Evolutionary conservation across 1,140 invertebrate genomes (phyloP).

Genomic region (Agrypnia vestita): DNA sequence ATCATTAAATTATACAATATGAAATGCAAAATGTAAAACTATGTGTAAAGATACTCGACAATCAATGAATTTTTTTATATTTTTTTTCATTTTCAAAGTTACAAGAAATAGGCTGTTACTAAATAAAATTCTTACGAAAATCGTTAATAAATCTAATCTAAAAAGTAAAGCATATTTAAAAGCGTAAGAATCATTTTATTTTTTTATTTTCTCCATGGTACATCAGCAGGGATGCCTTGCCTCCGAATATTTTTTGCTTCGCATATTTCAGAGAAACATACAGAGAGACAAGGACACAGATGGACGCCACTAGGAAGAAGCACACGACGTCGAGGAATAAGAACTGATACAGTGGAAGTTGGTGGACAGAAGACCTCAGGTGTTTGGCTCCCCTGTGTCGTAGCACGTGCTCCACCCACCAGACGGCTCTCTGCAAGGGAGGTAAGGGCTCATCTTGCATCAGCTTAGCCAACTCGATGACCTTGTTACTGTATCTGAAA

Average conservation of each 20-base stretch:
- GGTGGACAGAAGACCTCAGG: conserved; percentile 67
- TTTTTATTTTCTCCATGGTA: conserved; percentile 1
- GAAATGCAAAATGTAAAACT: too few relatives aligned
- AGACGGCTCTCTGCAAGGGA: conserved; percentile 68
- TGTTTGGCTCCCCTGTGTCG: conserved; percentile 71
- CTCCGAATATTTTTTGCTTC: conserved; percentile 8
- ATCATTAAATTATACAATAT: too few relatives aligned
- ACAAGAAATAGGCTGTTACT: too few relatives aligned
- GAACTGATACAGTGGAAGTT: conserved; percentile 72
- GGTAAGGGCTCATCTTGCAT: conserved; percentile 64
- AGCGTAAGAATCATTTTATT: conserved; percentile 2
- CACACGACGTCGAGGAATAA: conserved; percentile 71
- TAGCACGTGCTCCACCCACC: conserved; percentile 72
- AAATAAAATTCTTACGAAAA: too few relatives aligned
- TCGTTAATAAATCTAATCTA: too few relatives aligned
- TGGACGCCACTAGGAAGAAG: conserved; percentile 14
- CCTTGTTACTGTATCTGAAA: conserved; percentile 64
- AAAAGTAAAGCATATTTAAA: too few relatives aligned
- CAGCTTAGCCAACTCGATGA: conserved; percentile 63
- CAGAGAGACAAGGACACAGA: background rate
- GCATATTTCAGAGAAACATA: background rate
- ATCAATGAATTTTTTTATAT: too few relatives aligned
- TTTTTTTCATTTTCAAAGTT: too few relatives aligned
- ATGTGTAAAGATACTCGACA: too few relatives aligned
- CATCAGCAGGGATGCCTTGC: conserved; percentile 2